phyloP scores from a whole-genome alignment of 2,888 invertebrate species.

The Noctua janthe region DNA sequence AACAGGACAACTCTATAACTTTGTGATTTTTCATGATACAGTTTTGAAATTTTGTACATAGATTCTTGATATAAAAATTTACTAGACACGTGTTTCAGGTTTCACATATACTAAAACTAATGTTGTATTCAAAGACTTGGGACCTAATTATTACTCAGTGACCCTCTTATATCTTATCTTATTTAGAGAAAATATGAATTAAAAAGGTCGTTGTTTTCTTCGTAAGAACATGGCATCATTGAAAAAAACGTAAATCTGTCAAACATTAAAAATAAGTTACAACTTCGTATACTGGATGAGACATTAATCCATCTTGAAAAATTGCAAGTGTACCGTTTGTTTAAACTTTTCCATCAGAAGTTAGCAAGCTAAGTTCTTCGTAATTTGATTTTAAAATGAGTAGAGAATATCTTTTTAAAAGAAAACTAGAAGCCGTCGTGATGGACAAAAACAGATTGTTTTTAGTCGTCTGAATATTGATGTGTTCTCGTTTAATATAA shows the following conservation, averaged over 20 bases:
- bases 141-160: neutral
- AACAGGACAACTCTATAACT: too few relatives aligned
- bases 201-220: neutral
- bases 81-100: too few relatives aligned
- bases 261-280: constrained; percentile 55
- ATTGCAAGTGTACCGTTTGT: constrained; percentile 60
- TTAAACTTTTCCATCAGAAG: constrained; percentile 68
- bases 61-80: too few relatives aligned
- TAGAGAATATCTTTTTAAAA: constrained; percentile 58
- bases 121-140: neutral
- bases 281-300: constrained; percentile 55
- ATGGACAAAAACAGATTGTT: constrained; percentile 37
- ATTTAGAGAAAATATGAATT: neutral
- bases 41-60: too few relatives aligned
- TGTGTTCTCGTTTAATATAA: neutral
- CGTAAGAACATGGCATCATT: neutral
- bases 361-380: constrained; percentile 61
- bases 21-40: too few relatives aligned
- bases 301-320: constrained; percentile 66
- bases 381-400: constrained; percentile 69
- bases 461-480: constrained; percentile 4
- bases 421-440: constrained; percentile 50
- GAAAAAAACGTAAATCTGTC: constrained; percentile 42
- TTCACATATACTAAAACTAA: too few relatives aligned
- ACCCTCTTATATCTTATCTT: neutral